Conservation (phyloP, 2,113 vertebrate genomes). For the Bothrops jararaca region DNA sequence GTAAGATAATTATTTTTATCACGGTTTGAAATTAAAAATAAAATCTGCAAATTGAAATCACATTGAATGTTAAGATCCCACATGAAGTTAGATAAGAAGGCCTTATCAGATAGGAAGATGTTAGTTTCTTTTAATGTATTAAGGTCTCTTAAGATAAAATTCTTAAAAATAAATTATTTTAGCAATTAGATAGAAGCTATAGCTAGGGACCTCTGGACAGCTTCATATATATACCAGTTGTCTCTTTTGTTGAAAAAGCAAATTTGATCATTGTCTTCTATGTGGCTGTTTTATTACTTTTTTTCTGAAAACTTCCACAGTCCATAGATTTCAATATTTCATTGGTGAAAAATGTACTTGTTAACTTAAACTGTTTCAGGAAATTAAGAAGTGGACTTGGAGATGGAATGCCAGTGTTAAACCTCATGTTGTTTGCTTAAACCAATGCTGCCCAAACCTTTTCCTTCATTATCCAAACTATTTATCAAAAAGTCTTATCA, state of each 20-base stretch:
- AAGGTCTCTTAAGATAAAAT: neutral
- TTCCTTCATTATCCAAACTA: too few species aligned
- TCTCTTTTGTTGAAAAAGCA: neutral
- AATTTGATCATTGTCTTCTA: neutral
- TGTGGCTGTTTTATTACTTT: neutral
- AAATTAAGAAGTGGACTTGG: neutral
- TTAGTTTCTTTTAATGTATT: neutral
- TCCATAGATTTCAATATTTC: neutral
- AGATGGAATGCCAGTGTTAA: neutral
- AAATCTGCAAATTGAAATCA: conserved; percentile 15
- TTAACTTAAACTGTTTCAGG: neutral
- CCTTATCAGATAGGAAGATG: neutral
- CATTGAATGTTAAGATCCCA: neutral
- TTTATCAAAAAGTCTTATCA: neutral
- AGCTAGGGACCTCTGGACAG: neutral
- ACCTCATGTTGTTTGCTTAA: neutral
- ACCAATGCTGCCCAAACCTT: too few species aligned
- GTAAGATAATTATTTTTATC: conserved; percentile 39
- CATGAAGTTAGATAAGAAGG: neutral
- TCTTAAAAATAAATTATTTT: neutral
- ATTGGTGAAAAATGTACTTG: neutral
- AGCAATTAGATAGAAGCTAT: neutral
- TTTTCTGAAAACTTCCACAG: neutral
- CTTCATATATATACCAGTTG: neutral
- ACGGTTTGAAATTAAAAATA: conserved; percentile 30